phyloP scores from a whole-genome alignment of 53 echinoderm and acorn worm species.

The Paracentrotus lividus region DNA sequence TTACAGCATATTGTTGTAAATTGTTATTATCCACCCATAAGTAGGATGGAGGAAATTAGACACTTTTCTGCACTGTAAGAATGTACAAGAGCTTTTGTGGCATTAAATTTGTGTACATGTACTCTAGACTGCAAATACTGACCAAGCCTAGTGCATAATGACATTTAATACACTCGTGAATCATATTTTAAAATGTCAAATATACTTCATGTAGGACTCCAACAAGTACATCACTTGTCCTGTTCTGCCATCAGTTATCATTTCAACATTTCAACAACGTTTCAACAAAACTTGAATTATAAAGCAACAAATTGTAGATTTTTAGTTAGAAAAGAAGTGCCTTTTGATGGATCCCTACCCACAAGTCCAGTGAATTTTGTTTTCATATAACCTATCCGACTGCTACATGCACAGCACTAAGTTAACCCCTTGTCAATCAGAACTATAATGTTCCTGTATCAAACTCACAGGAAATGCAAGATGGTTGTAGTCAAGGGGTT shows the following conservation, averaged over 20 bases:
- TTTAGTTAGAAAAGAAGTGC: conserved; percentile 24
- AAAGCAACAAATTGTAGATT: neutral
- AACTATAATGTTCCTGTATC: too few species aligned
- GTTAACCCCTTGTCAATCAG: too few species aligned
- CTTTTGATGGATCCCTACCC: neutral
- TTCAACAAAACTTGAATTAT: neutral
- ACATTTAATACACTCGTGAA: neutral
- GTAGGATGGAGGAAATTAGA: neutral
- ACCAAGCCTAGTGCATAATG: neutral
- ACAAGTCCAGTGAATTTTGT: neutral
- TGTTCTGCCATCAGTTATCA: neutral
- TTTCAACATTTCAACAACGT: neutral
- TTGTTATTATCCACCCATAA: too few species aligned
- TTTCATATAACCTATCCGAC: neutral
- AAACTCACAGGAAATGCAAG: too few species aligned
- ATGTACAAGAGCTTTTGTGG: neutral
- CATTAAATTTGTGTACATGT: neutral
- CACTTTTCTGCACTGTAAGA: neutral
- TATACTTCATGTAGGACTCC: too few species aligned
- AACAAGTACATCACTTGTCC: too few species aligned
- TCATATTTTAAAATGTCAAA: neutral
- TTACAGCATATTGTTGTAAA: conserved; percentile 18
- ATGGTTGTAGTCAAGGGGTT: too few species aligned
- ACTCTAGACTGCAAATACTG: neutral
- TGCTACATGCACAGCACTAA: neutral